Evolutionary conservation across 2,888 invertebrate genomes (phyloP).

Genomic region (Adineta ricciae): DNA sequence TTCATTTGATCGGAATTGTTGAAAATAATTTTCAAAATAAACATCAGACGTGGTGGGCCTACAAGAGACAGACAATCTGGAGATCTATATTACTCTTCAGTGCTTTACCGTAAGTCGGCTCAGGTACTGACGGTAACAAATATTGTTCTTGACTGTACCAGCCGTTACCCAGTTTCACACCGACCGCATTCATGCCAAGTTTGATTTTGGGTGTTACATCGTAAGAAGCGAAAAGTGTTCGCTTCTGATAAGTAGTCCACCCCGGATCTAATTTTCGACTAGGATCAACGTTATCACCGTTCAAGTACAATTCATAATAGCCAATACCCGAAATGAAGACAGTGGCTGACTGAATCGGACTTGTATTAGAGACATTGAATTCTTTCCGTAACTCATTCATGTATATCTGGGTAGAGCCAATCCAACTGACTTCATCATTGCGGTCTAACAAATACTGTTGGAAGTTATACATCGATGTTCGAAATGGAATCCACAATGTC

Average conservation of each 20-base stretch:
- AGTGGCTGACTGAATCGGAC: not conserved
- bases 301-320: not conserved
- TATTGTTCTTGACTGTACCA: conserved; percentile 19
- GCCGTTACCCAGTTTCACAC: not conserved
- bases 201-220: not conserved
- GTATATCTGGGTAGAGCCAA: not conserved
- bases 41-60: not conserved
- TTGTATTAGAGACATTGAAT: not conserved
- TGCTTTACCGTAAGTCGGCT: not conserved
- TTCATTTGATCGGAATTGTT: not conserved
- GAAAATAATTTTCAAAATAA: not conserved
- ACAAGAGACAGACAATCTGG: no score
- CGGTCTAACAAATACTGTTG: not conserved
- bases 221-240: not conserved
- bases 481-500: not conserved
- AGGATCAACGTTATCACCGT: not conserved
- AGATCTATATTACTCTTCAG: no score
- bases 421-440: not conserved
- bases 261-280: not conserved
- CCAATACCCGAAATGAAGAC: not conserved
- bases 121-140: not conserved
- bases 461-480: not conserved
- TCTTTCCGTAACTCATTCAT: conserved; percentile 10
- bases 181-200: not conserved
- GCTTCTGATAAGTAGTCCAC: not conserved